Base-by-base conservation (phyloP, 2,888 invertebrate genomes). In the Cyaniris semiargus region DNA sequence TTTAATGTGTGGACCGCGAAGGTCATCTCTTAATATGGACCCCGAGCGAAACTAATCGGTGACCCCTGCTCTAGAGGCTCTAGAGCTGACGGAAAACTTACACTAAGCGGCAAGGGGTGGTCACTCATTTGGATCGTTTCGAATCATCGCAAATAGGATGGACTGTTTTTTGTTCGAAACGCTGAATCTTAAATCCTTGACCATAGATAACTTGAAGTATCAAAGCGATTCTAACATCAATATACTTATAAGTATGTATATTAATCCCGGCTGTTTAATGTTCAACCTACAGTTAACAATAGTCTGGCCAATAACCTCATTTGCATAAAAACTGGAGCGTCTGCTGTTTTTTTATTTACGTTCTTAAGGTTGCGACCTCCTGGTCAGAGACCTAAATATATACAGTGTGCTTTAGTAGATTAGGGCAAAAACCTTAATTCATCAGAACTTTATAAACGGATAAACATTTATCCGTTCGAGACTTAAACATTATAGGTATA, bases 241-340 rank as follows among this genome's bases (percentile, higher is more conserved):
- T n/a, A n/a, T n/a, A n/a, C n/a, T n/a, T 53, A 53, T 31, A 27
- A 1, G 23, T 23, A 60, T 34, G 18, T 6, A 1, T 27, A 44
- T 60, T 23, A 60, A 18, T 31, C 66, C 27, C 27, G 5, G 66
- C 66, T 27, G 27, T 27, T 6, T 66, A 31, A 27, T 31, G 23
- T 66, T 27, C 18, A 66, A 66, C 27, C 27, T 27, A 15, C 13
- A 6, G 27, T 18, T 27, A 66, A 66, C 27, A 66, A 66, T 66
- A 66, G 27, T 18, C 27, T 66, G 66, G 66, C 10, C 27, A 66
- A 27, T 66, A 13, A 31, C 27, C 66, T 31, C 15, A 27, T 66
- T 66, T 66, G 27, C 66, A 66, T 66, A 66, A 66, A 66, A 66
- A 31, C 66, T 66, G 66, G 66, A 66, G 66, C 66, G 66, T 27